Conservation (phyloP, 2,113 vertebrate species). For the Plecturocebus donacophilus region DNA sequence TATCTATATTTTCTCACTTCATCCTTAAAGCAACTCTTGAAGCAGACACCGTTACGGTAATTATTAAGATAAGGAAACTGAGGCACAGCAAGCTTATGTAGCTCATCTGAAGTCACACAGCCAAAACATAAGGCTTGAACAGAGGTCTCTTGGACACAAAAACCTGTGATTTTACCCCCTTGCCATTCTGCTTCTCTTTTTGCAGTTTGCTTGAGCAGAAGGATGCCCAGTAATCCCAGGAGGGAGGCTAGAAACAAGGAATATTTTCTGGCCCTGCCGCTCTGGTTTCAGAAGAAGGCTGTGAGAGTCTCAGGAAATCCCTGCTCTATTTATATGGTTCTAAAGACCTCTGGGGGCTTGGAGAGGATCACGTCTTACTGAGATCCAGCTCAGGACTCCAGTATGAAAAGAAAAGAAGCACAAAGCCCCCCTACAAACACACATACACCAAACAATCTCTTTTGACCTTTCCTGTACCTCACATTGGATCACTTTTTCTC, state of each 20-base stretch:
- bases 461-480: slow-evolving; percentile 45
- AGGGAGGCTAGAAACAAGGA: neutral
- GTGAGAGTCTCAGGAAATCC: neutral
- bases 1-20: neutral
- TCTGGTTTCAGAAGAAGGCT: neutral
- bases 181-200: neutral
- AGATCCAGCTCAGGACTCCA: neutral
- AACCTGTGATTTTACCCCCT: neutral
- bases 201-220: neutral
- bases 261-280: neutral
- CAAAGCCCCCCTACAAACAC: neutral
- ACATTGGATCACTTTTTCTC: slow-evolving; percentile 64
- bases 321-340: neutral
- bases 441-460: neutral
- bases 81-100: neutral
- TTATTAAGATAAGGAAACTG: neutral
- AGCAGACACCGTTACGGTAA: neutral
- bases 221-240: neutral
- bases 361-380: neutral
- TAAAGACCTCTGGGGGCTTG: neutral
- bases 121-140: neutral
- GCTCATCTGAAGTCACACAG: neutral
- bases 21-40: neutral
- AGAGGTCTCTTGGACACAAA: neutral
- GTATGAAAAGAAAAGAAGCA: slow-evolving; percentile 35